Base-by-base conservation (phyloP, 2,888 invertebrate genomes). In the Pammene fasciana region DNA sequence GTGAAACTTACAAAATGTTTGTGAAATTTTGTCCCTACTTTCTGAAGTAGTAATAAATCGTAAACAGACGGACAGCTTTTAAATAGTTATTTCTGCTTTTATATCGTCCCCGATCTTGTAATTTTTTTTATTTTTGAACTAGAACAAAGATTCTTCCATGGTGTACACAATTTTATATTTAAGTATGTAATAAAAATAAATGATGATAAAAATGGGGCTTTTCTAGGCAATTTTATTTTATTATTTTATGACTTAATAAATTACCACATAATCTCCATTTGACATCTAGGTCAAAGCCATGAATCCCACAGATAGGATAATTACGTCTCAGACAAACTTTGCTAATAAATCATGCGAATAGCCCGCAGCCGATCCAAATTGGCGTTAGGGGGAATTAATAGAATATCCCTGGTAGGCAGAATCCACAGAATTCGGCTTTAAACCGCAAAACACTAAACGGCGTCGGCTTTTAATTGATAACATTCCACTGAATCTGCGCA, bases 311-410 rank as follows among this genome's bases (percentile, higher is more conserved):
- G 38, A 59, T 52, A 52, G 43, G 34, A 64, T 41, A 67, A 61
- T 56, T 50, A 48, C 48, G 41, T 34, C 46, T 36, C 45, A 55
- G 45, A 46, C 68, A 64, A 59, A 68, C 68, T 68, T 68, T 26
- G 13, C 64, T 18, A 52, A 68, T 68, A 68, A 68, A 68, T 68
- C 68, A 68, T 52, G 36, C 8, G 14, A 45, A 68, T 65, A 7
- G 57, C 57, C 56, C 48, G 56, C 67, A 41, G 62, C 62, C 48
- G 54, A 36, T 54, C 52, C 52, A 43, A 64, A 48, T 38, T 56
- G 68, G 68, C 52, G 68, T 68, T 38, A 65, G 45, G 13, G 36
- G 68, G 64, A 64, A 68, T 68, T 65, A 68, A 68, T 68, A 45
- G 64, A 68, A 65, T 57, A 64, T 65, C 62, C 57, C 45, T 57